Evolutionary conservation across 64 coral and sea anemone genomes (phyloP).

Genomic region (Actinia tenebrosa): DNA sequence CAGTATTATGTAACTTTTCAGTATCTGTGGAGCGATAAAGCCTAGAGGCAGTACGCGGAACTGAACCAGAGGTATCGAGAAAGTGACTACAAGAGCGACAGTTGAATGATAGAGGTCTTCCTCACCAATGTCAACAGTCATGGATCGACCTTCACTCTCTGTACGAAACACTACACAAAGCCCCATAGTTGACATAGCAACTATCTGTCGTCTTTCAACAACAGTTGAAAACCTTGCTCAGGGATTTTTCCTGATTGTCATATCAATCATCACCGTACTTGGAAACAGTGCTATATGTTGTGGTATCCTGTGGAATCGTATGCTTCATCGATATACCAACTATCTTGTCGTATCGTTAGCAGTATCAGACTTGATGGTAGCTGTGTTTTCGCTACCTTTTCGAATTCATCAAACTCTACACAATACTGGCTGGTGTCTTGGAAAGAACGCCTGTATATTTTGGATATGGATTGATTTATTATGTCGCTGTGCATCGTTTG

Average conservation of each 20-base stretch:
- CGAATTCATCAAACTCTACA: constrained; percentile 58
- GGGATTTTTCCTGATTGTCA: constrained; percentile 30
- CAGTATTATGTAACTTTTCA: no score
- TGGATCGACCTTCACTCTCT: not conserved
- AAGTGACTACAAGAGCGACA: no score
- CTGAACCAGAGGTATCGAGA: no score
- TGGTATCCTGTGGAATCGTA: constrained; percentile 24
- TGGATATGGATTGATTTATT: constrained; percentile 43
- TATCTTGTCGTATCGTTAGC: constrained; percentile 55
- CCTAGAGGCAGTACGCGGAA: no score
- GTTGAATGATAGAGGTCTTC: not conserved
- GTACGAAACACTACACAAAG: not conserved
- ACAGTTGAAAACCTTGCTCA: constrained; percentile 20
- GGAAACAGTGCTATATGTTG: constrained; percentile 44
- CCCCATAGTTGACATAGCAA: not conserved
- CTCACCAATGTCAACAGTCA: not conserved
- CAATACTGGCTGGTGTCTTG: constrained; percentile 61
- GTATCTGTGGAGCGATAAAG: no score
- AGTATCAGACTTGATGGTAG: constrained; percentile 47
- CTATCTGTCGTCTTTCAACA: constrained; percentile 19
- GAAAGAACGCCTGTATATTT: constrained; percentile 21
- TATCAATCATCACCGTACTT: constrained; percentile 39
- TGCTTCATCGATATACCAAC: constrained; percentile 55
- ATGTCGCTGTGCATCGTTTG: constrained; percentile 50
- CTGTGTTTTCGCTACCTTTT: constrained; percentile 49